Evolutionary conservation across 2,888 invertebrate genomes (phyloP), one percentile per base, ranked within the genome.

Genomic region (Aphidoletes aphidimyza): DNA sequence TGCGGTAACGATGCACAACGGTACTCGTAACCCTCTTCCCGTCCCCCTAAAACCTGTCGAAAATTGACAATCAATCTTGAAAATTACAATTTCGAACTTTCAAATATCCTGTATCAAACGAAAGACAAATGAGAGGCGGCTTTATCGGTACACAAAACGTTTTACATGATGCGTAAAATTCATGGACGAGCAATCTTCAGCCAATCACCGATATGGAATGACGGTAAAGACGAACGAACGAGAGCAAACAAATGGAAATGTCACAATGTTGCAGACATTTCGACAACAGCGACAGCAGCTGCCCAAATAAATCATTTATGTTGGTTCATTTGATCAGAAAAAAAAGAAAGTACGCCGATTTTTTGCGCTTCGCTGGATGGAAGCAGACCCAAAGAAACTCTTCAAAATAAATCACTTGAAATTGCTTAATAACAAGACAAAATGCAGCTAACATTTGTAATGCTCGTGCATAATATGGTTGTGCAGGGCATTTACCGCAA

Each of bases 221-320:
- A 22, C 22, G 11, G 3, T n/a, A 11, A 5, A 14, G 34, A 54
- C 22, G 69, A 69, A 30, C n/a, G n/a, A 69, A 14, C 14, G 54
- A 69, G 30, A 69, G 69, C 69, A 69, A 34, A 54, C 54, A 69
- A 30, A 69, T 30, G 54, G 54, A 69, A 69, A 69, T 69, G 69
- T 30, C 69, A 69, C 34, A 69, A 30, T 30, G 30, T 30, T 69
- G 69, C 69, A 69, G 69, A 69, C 69, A 30, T 22, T 22, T 69
- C 69, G 14, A 69, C 14, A n/a, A 30, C 30, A 30, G 2, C 8
- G 69, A 69, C 69, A 30, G 30, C 69, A 69, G 11, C 69, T 69
- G 69, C 34, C 69, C 69, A 69, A 69, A 69, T 69, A 69, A 69
- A 69, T 69, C 30, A 69, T 69, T 69, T 69, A 69, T 69, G 69